Evolutionary conservation across 2,888 invertebrate genomes (phyloP), one percentile per base, ranked within the genome.

Genomic region (Dasypolia templi): DNA sequence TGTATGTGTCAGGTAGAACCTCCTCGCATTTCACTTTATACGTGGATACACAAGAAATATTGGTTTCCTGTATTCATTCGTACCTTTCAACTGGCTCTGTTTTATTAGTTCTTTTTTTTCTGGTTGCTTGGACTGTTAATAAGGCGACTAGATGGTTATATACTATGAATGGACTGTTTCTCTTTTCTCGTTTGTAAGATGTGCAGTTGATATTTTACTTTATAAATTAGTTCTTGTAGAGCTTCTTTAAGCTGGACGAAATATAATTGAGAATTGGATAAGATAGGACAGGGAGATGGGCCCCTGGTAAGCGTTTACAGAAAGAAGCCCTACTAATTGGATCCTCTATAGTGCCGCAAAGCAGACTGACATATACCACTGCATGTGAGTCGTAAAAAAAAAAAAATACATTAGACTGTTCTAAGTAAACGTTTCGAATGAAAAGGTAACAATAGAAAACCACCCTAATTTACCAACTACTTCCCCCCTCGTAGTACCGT

Each of bases 1-100:
- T 77, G 66, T 84, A 82, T 75, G 70, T 82, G 76, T 78, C 82
- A 84, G 82, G 77, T 77, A 62, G 68, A 61, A 75, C 65, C 75
- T 83, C 46, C 75, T 84, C 55, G 61, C 75, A 56, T 71, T 84
- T 76, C 82, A 82, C 75, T 80, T 86, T 77, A 69, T 66, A 78
- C 71, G 76, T 56, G 77, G 72, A 79, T 69, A 73, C 56, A 67
- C 58, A 76, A 80, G 80, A 80, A 82, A 84, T 85, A 79, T 80
- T 69, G 75, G 72, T 86, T 79, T 77, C 74, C 55, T 32, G 70
- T 70, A 82, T 76, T 77, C 79, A 82, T 82, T 46, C 72, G 55
- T 62, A 62, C 59, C 59, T 70, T 83, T 76, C 66, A 75, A 70
- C 68, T 59, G 32, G 53, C 3, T 68, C 32, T 62, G 55, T 68